Evolutionary conservation across 2,113 vertebrate genomes (phyloP).

Genomic region (Amphilophus citrinellus): DNA sequence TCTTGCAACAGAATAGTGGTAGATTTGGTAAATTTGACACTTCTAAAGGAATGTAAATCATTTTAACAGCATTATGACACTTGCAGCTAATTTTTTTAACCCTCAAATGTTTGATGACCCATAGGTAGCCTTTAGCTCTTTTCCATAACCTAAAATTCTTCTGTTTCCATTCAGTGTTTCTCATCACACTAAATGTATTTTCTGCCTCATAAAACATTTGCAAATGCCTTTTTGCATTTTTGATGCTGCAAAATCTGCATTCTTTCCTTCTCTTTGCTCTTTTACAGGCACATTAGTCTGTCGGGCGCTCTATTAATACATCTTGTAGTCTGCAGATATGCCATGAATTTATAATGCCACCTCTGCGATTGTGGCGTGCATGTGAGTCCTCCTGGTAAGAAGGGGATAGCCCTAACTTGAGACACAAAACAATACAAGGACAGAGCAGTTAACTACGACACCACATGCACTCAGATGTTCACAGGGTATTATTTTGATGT

Average conservation of each 20-base stretch:
- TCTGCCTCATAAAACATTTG: background rate
- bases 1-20: background rate
- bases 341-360: background rate
- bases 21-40: background rate
- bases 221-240: conserved; percentile 8
- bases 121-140: background rate
- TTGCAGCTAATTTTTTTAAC: background rate
- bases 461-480: background rate
- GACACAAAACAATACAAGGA: background rate
- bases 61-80: background rate
- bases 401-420: background rate
- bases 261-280: background rate
- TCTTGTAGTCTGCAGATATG: conserved; percentile 4
- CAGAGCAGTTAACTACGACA: background rate
- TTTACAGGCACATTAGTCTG: conserved; percentile 17
- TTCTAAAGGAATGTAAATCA: conserved; percentile 4
- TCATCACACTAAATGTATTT: background rate
- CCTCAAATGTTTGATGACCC: background rate
- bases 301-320: conserved; percentile 8
- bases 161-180: background rate
- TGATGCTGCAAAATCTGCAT: background rate
- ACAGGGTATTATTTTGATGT: background rate
- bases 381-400: background rate
- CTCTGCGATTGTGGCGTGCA: background rate
- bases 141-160: background rate